phyloP scores from a whole-genome alignment of 2,888 invertebrate genomes.

The Atethmia centrago region DNA sequence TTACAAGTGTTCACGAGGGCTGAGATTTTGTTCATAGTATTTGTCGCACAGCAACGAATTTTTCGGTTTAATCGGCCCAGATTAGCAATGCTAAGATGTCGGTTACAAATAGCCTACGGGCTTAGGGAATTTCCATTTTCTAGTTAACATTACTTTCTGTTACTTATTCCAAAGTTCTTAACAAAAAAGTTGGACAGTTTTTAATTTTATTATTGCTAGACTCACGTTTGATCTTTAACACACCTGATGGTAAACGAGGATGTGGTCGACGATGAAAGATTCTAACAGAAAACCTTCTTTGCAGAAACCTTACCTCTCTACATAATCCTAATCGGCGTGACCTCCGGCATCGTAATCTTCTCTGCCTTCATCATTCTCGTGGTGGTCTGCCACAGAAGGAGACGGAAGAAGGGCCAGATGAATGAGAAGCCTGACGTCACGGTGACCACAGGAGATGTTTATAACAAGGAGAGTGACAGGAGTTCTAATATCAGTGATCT shows the following conservation, averaged over 20 bases:
- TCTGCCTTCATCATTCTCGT: conserved; percentile 95
- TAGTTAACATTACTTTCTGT: neutral
- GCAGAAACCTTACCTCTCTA: conserved; percentile 94
- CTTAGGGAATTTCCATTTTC: neutral
- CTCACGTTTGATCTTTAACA: too few relatives aligned
- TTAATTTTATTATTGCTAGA: too few relatives aligned
- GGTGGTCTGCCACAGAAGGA: conserved; percentile 93
- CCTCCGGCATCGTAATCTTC: conserved; percentile 95
- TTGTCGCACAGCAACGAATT: neutral
- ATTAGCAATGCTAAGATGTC: neutral
- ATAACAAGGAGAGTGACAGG: conserved; percentile 94
- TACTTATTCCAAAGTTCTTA: too few relatives aligned
- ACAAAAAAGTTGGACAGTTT: too few relatives aligned
- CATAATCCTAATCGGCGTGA: conserved; percentile 95
- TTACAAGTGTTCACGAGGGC: neutral
- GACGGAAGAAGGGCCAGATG: conserved; percentile 88
- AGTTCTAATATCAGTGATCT: conserved; percentile 98
- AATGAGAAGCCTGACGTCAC: conserved; percentile 91
- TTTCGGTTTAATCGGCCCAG: neutral
- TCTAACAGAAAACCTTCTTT: conserved; percentile 22
- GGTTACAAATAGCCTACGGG: neutral
- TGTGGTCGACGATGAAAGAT: neutral
- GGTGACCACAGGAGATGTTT: conserved; percentile 85
- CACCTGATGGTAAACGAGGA: too few relatives aligned
- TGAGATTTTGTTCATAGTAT: neutral